Percentiles rank a stretch among this genome's conserved stretches.
Conservation (phyloP, 1,140 invertebrate species). For the Zaprionus ghesquierei region DNA sequence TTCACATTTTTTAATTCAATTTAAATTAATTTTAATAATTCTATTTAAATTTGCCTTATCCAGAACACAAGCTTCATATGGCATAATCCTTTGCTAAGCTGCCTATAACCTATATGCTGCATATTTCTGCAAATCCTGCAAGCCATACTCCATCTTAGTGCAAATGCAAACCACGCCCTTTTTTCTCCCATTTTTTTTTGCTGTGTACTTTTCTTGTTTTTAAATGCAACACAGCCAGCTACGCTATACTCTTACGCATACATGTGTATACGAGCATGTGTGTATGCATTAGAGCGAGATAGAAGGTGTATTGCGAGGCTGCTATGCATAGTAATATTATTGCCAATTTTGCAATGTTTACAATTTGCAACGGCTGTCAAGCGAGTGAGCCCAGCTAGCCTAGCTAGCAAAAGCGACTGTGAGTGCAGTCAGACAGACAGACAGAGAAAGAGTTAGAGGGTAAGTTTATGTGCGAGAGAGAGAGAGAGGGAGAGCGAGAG, state of each 20-base stretch:
- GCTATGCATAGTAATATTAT: slow-evolving; percentile 54
- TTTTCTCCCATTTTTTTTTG: not conserved
- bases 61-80: too few relatives aligned
- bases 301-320: not conserved
- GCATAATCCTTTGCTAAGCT: too few relatives aligned
- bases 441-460: not conserved
- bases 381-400: slow-evolving; percentile 12
- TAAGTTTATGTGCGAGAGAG: not conserved
- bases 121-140: not conserved
- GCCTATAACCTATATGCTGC: too few relatives aligned
- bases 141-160: not conserved
- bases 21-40: too few relatives aligned
- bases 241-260: slow-evolving; percentile 1
- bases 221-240: not conserved
- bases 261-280: not conserved
- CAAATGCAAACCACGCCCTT: slow-evolving; percentile 7
- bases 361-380: slow-evolving; percentile 49
- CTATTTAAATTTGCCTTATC: too few relatives aligned
- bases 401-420: not conserved
- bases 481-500: not conserved
- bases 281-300: not conserved
- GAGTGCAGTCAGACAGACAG: not conserved
- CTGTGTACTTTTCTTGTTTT: not conserved
- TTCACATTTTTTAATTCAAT: too few relatives aligned
- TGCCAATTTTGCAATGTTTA: slow-evolving; percentile 71